phyloP scores from a whole-genome alignment of 2,888 invertebrate genomes.

The Drosophila flavopinicola region DNA sequence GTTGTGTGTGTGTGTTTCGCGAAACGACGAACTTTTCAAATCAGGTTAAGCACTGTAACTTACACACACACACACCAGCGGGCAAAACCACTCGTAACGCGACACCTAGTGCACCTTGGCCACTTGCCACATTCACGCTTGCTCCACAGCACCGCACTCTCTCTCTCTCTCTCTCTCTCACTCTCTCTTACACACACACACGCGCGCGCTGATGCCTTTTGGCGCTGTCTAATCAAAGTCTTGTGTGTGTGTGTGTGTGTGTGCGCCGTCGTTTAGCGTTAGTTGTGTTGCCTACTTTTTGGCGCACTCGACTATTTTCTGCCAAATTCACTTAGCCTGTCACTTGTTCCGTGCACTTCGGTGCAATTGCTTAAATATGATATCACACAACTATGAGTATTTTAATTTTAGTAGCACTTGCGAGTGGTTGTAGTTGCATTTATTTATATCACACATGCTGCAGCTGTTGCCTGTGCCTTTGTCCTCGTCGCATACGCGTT shows the following conservation, averaged over 20 bases:
- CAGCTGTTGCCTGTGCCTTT: conserved; percentile 26
- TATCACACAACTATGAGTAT: conserved; percentile 36
- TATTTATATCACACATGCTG: conserved; percentile 49
- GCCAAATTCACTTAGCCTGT: conserved; percentile 67
- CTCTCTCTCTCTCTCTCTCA: neutral
- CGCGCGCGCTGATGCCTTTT: conserved; percentile 11
- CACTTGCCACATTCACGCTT: conserved; percentile 25
- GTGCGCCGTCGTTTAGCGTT: conserved; percentile 12
- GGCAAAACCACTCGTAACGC: conserved; percentile 25
- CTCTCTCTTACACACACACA: conserved; percentile 17
- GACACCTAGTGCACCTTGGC: conserved; percentile 44
- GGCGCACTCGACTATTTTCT: conserved; percentile 53
- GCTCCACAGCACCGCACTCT: neutral
- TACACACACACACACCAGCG: conserved; percentile 11
- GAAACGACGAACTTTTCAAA: conserved; percentile 66
- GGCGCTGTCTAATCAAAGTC: conserved; percentile 33
- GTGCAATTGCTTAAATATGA: conserved; percentile 71
- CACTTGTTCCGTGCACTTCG: conserved; percentile 48
- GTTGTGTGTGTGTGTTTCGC: conserved; percentile 16
- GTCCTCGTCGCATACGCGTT: conserved; percentile 58
- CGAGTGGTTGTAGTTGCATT: conserved; percentile 29
- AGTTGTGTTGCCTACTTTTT: conserved; percentile 47
- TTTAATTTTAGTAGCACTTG: conserved; percentile 58
- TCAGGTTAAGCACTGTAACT: conserved; percentile 67
- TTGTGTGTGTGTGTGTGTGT: conserved; percentile 21